Base-by-base conservation (phyloP, 2,888 invertebrate genomes). In the Drosophila tripunctata region DNA sequence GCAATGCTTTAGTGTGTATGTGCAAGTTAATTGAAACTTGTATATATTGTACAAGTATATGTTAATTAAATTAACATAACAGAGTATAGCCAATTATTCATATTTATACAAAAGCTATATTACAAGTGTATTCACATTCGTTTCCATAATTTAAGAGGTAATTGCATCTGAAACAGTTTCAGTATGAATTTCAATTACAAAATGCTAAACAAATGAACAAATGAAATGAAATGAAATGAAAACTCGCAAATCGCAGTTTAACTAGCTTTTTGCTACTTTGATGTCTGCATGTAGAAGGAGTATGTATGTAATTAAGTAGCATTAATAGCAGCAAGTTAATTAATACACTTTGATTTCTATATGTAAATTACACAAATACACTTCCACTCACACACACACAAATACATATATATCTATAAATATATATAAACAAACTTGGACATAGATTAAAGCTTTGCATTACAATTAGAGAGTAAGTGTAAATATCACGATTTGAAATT, bases 241-340 rank as follows among this genome's bases (percentile, higher is more conserved):
- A 27, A 27, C 43, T 27, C 24, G 75, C 87, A 54, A 62, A 5
- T 62, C 52, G 61, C 40, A 65, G 44, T 47, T 86, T 82, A 71
- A 85, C 71, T 62, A 88, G 88, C 88, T 84, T 84, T 71, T 81
- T 72, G 88, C 82, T 41, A 67, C 71, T 83, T 88, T 88, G 81
- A 75, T 80, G 80, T 80, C 76, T 58, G 79, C 41, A 27, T 52
- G 12, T 86, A 79, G 60, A 35, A 41, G 38, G 67, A 82, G 21
- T 22, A 31, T 41, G 30, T 52, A 10, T 44, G 54, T 52, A 50
- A 48, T 38, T 56, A 56, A 86, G 77, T 86, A 83, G 84, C 76
- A 64, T 73, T 79, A 87, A 75, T 56, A 69, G 55, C 50, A 62
- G 48, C 61, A 51, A 66, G 52, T 48, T 50, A 78, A 48, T 61